These are phyloP conservation scores for Onychomys leucogaster DNA, from an alignment of 2,797 vertebrate genomes.

Conservation along the genomic window DNA sequence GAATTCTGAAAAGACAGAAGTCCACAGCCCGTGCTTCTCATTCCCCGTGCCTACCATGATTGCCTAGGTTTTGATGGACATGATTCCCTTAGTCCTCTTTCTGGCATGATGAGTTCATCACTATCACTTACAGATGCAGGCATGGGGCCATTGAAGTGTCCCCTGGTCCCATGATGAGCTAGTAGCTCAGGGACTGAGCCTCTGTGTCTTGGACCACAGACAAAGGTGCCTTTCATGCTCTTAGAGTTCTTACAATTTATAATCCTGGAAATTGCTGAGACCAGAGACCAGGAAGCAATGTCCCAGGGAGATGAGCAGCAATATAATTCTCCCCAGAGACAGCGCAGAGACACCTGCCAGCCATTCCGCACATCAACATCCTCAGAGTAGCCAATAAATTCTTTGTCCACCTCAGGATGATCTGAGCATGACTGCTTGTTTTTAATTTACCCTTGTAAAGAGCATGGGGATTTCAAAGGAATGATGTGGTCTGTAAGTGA, in stretches of 20 bases:
- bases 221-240: neutral
- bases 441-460: slow-evolving; percentile 27
- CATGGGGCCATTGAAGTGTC: neutral
- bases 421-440: neutral
- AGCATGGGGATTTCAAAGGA: slow-evolving; percentile 26
- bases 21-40: too few relatives aligned
- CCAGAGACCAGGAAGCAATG: neutral
- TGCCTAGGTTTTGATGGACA: neutral
- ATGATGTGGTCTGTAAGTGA: slow-evolving; percentile 16
- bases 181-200: neutral
- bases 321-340: slow-evolving; percentile 52
- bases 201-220: neutral
- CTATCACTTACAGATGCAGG: neutral
- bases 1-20: neutral
- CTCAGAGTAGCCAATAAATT: neutral
- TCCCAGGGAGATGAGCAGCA: slow-evolving; percentile 40
- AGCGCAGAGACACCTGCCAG: neutral
- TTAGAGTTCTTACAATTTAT: neutral
- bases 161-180: neutral
- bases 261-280: slow-evolving; percentile 19
- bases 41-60: neutral
- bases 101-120: neutral
- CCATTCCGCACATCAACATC: neutral
- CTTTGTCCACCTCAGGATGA: neutral
- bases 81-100: neutral